Conservation (phyloP, 2,113 vertebrate species). For the Hemicordylus capensis region DNA sequence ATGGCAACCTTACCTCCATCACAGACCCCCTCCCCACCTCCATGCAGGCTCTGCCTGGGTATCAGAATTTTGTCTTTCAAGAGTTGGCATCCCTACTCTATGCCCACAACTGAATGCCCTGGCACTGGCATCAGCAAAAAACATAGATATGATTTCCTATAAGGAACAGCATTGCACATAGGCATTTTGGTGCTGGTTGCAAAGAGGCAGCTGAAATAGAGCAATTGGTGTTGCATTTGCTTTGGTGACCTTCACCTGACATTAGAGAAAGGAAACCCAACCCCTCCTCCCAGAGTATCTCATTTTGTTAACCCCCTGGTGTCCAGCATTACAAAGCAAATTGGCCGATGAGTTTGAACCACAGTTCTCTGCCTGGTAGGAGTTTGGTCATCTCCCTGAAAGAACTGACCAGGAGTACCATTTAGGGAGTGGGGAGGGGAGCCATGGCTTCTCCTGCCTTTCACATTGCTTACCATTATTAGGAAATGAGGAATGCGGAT, state of each 20-base stretch:
- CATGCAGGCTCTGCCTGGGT: not conserved
- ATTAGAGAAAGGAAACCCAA: not conserved
- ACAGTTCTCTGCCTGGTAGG: too few relatives aligned
- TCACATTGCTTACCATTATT: not conserved
- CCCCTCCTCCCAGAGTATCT: constrained; percentile 12
- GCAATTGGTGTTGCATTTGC: not conserved
- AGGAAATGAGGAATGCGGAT: not conserved
- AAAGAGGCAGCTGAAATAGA: not conserved
- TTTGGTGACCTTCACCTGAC: constrained; percentile 17
- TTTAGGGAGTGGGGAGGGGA: not conserved
- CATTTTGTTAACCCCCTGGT: constrained; percentile 42
- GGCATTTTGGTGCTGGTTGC: not conserved
- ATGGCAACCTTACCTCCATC: too few relatives aligned
- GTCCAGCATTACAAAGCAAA: not conserved
- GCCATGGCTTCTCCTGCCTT: not conserved
- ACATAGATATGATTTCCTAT: not conserved
- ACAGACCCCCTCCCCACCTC: not conserved
- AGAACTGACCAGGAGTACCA: not conserved
- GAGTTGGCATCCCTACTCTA: not conserved
- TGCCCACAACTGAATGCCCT: not conserved
- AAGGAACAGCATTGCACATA: not conserved
- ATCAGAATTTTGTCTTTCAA: not conserved
- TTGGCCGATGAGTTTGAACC: not conserved
- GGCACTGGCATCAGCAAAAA: not conserved
- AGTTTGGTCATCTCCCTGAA: too few relatives aligned